A percentile compares a stretch with the other conserved stretches of the same genome.
Evolutionary conservation across 2,888 invertebrate species (phyloP).

Genomic region (Neoaliturus tenellus): DNA sequence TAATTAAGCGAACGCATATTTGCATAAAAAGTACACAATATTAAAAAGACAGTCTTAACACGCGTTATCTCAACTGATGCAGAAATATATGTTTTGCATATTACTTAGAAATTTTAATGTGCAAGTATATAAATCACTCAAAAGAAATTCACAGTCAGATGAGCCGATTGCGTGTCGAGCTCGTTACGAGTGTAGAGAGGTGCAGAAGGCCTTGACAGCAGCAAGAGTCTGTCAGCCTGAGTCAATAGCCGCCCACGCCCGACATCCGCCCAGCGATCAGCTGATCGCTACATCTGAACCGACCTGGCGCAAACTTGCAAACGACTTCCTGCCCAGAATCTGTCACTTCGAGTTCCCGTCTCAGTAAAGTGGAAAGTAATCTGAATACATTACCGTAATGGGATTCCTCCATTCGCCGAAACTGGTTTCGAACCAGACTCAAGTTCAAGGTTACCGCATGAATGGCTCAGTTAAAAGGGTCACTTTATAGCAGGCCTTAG

Average conservation of each 20-base stretch:
- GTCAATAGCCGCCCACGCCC: neutral
- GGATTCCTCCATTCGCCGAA: neutral
- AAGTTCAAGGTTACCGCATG: too few relatives aligned
- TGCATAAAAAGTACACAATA: too few relatives aligned
- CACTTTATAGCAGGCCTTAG: too few relatives aligned
- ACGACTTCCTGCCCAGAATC: neutral
- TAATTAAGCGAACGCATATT: too few relatives aligned
- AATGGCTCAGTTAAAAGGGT: neutral
- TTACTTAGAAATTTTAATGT: too few relatives aligned
- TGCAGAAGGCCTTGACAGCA: neutral
- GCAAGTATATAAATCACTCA: too few relatives aligned
- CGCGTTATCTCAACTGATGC: too few relatives aligned
- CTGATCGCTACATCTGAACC: neutral
- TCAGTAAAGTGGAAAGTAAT: neutral
- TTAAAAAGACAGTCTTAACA: too few relatives aligned
- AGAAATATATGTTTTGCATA: too few relatives aligned
- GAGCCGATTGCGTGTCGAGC: too few relatives aligned
- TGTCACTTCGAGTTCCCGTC: neutral
- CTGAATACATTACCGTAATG: neutral
- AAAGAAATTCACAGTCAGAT: too few relatives aligned
- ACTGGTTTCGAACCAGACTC: conserved; percentile 1
- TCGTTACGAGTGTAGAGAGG: neutral
- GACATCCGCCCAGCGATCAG: neutral
- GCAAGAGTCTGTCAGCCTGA: neutral
- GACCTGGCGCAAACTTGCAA: conserved; percentile 15